phyloP scores from a whole-genome alignment of 2,888 invertebrate species.

The Lagria hirta region DNA sequence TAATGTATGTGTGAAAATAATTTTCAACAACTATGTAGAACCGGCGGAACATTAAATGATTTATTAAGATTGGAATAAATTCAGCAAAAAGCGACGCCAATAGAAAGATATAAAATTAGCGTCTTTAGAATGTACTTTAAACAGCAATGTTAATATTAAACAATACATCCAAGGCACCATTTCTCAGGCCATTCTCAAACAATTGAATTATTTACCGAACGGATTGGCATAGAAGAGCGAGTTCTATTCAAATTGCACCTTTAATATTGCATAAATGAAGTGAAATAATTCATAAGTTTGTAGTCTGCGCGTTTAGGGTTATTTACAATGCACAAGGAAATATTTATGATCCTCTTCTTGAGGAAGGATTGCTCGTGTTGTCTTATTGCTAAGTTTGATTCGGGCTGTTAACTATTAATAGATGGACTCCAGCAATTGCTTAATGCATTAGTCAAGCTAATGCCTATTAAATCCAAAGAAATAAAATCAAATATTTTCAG shows the following conservation, averaged over 20 bases:
- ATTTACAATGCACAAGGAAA: slow-evolving; percentile 61
- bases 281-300: slow-evolving; percentile 57
- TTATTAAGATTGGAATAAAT: slow-evolving; percentile 16
- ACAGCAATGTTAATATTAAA: slow-evolving; percentile 50
- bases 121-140: slow-evolving; percentile 45
- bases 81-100: slow-evolving; percentile 8
- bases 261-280: slow-evolving; percentile 57
- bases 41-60: slow-evolving; percentile 17
- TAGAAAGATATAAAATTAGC: slow-evolving; percentile 42
- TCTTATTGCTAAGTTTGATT: slow-evolving; percentile 53
- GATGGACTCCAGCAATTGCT: slow-evolving; percentile 44
- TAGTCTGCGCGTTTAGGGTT: slow-evolving; percentile 57
- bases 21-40: slow-evolving; percentile 13
- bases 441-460: slow-evolving; percentile 45
- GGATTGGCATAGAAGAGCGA: slow-evolving; percentile 55
- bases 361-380: slow-evolving; percentile 52
- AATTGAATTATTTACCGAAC: slow-evolving; percentile 56
- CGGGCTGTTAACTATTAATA: slow-evolving; percentile 48
- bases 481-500: too few relatives aligned
- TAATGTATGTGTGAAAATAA: slow-evolving; percentile 25
- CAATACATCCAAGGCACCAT: slow-evolving; percentile 49
- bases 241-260: slow-evolving; percentile 57
- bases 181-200: slow-evolving; percentile 53
- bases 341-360: slow-evolving; percentile 57
- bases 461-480: slow-evolving; percentile 17